phyloP scores from a whole-genome alignment of 2,113 vertebrate genomes.

The Sylvia atricapilla region DNA sequence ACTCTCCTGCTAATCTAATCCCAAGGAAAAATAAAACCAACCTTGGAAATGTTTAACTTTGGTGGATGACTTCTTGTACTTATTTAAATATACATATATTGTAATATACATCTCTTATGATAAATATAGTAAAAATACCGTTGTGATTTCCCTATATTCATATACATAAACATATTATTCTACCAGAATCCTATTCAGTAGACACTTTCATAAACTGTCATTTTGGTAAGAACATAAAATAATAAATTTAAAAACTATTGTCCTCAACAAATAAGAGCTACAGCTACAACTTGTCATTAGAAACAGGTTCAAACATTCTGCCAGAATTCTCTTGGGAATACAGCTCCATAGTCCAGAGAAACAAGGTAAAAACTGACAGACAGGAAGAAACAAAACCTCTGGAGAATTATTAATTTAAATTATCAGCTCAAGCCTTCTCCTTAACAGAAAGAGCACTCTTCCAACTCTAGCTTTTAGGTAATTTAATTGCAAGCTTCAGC shows the following conservation, averaged over 20 bases:
- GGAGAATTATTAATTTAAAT: neutral
- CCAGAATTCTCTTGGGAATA: neutral
- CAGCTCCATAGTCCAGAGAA: neutral
- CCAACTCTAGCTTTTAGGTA: neutral
- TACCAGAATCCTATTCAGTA: neutral
- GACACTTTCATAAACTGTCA: neutral
- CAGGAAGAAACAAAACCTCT: neutral
- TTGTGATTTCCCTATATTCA: neutral
- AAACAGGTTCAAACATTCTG: neutral
- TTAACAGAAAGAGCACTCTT: neutral
- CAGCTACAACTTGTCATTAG: neutral
- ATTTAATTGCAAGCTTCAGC: conserved; percentile 5
- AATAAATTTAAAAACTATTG: neutral
- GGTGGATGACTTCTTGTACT: neutral
- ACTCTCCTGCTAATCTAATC: neutral
- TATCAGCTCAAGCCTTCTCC: neutral
- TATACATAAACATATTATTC: neutral
- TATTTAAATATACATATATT: neutral
- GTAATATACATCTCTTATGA: neutral
- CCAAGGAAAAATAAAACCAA: neutral
- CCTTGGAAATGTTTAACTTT: neutral
- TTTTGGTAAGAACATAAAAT: neutral
- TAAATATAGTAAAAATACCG: neutral
- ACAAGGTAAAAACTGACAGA: neutral
- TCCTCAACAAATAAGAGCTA: neutral